Conservation (phyloP, 2,888 invertebrate species). For the Syritta pipiens region DNA sequence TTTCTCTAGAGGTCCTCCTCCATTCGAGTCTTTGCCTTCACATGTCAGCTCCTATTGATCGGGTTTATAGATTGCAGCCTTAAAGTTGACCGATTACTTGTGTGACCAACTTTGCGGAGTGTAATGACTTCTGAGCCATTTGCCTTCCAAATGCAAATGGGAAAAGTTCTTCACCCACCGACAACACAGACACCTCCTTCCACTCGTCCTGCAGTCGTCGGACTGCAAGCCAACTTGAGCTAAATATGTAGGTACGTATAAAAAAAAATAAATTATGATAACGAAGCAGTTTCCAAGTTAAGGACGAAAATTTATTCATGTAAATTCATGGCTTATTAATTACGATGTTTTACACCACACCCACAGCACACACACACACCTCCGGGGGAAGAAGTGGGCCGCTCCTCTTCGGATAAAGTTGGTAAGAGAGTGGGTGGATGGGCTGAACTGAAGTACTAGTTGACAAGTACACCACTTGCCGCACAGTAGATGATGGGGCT, state of each 20-base stretch:
- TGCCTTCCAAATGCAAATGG: conserved; percentile 48
- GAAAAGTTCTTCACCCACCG: conserved; percentile 39
- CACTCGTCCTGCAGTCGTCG: neutral
- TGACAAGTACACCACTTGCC: conserved; percentile 30
- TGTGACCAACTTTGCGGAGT: conserved; percentile 57
- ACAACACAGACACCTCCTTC: neutral
- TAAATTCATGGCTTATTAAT: conserved; percentile 68
- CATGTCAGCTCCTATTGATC: conserved; percentile 38
- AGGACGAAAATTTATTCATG: conserved; percentile 66
- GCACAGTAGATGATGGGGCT: conserved; percentile 39
- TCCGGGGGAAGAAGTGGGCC: too few relatives aligned
- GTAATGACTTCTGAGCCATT: conserved; percentile 58
- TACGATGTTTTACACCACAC: conserved; percentile 63
- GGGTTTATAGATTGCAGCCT: conserved; percentile 41
- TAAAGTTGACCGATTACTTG: conserved; percentile 61
- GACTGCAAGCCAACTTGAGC: conserved; percentile 18
- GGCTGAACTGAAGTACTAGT: conserved; percentile 28
- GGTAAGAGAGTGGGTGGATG: neutral
- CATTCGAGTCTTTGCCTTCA: conserved; percentile 12
- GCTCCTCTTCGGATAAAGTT: conserved; percentile 17
- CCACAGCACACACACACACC: conserved; percentile 19
- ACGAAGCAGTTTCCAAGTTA: conserved; percentile 50
- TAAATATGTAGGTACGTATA: neutral
- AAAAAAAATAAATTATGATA: conserved; percentile 34
- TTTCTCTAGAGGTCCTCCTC: neutral